Conservation (phyloP, 2,888 invertebrate species). For the Bellardia bayeri region DNA sequence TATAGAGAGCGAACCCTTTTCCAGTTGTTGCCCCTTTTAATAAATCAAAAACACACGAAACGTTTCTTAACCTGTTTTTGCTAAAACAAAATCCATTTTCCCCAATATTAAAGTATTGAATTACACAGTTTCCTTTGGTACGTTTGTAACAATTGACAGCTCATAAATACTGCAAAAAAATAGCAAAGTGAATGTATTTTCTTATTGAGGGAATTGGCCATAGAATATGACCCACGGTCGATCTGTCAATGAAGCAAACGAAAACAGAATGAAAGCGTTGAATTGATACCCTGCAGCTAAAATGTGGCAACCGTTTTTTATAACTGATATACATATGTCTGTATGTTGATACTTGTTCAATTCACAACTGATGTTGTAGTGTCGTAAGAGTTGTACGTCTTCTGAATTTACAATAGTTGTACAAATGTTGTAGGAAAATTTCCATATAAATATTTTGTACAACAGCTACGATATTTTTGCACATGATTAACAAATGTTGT, state of each 20-base stretch:
- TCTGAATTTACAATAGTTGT: too few relatives aligned
- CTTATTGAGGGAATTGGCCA: conserved; percentile 45
- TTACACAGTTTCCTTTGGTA: conserved; percentile 46
- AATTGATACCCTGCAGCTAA: not conserved
- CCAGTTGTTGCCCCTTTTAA: conserved; percentile 18
- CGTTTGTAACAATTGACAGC: conserved; percentile 62
- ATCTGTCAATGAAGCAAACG: conserved; percentile 40
- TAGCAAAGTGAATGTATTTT: not conserved
- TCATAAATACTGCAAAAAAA: conserved; percentile 63
- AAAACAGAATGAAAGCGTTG: not conserved
- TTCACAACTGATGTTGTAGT: too few relatives aligned
- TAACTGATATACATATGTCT: too few relatives aligned
- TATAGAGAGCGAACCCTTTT: conserved; percentile 54
- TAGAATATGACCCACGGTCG: conserved; percentile 32
- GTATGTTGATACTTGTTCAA: too few relatives aligned
- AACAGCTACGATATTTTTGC: too few relatives aligned
- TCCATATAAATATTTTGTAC: too few relatives aligned
- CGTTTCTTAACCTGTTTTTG: conserved; percentile 49
- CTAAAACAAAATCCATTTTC: conserved; percentile 41
- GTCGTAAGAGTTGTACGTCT: too few relatives aligned
- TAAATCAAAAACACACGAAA: conserved; percentile 60
- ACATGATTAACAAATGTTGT: too few relatives aligned
- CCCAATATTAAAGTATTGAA: conserved; percentile 52
- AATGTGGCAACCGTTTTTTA: too few relatives aligned
- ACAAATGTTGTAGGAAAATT: too few relatives aligned